These are phyloP conservation scores for Psophia crepitans DNA, from an alignment of 2,113 vertebrate species.

Conservation along the genomic window DNA sequence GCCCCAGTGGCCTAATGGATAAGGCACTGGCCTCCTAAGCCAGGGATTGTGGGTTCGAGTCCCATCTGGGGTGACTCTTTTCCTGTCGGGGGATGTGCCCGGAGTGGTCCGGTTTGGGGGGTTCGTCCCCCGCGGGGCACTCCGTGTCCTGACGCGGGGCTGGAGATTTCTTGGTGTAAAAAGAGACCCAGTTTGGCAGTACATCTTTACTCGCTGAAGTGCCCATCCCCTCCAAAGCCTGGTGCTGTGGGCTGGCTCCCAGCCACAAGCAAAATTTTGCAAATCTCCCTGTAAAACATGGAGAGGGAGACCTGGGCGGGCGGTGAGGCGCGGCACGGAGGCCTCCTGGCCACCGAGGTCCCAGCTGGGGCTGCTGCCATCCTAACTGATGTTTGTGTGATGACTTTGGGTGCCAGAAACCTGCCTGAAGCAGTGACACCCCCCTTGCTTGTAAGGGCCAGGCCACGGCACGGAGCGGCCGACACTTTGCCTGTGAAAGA, in stretches of 20 bases:
- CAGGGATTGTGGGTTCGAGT: constrained; percentile 81
- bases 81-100: too few species aligned
- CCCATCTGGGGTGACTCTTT: constrained; percentile 75
- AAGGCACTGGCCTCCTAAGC: constrained; percentile 78
- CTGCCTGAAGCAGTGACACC: rapidly evolving
- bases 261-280: rapidly evolving
- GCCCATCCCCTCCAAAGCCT: rapidly evolving
- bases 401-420: rapidly evolving
- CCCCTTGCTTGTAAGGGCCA: too few species aligned
- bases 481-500: not conserved
- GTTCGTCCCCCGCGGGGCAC: too few species aligned
- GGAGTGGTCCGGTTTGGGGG: rapidly evolving
- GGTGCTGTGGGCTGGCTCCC: rapidly evolving
- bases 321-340: rapidly evolving
- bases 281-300: rapidly evolving
- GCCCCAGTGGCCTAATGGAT: constrained; percentile 74
- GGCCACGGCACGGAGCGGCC: not conserved
- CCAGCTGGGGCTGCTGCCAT: not conserved
- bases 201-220: rapidly evolving
- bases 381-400: rapidly evolving
- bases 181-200: rapidly evolving
- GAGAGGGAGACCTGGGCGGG: not conserved
- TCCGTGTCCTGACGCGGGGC: too few species aligned
- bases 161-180: too few species aligned
- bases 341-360: not conserved